phyloP scores from a whole-genome alignment of 2,797 vertebrate species.

The Crenuchus spilurus region DNA sequence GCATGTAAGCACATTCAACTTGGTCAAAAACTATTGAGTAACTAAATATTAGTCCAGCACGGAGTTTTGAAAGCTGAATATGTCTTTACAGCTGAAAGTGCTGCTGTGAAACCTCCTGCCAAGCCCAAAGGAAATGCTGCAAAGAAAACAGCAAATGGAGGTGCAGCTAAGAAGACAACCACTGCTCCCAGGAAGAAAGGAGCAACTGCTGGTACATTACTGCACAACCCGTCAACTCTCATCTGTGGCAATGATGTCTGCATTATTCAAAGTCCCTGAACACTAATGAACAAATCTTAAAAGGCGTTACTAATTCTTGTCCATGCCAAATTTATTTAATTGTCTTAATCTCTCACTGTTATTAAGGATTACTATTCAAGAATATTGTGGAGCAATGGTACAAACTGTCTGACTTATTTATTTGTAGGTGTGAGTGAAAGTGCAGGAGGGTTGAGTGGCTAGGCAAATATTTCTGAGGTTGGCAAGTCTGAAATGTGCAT shows the following conservation, averaged over 20 bases:
- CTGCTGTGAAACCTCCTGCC: slow-evolving; percentile 57
- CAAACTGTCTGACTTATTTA: neutral
- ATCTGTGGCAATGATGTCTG: neutral
- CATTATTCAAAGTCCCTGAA: neutral
- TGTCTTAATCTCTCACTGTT: neutral
- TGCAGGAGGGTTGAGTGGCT: no score
- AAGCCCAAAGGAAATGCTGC: slow-evolving; percentile 60
- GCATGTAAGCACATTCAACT: slow-evolving; percentile 65
- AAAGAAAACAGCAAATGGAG: slow-evolving; percentile 63
- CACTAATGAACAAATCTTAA: neutral
- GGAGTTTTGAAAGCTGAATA: neutral
- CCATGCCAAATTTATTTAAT: neutral
- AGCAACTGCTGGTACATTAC: slow-evolving; percentile 29
- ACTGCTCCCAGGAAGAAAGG: slow-evolving; percentile 74
- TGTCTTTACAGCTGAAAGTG: slow-evolving; percentile 17
- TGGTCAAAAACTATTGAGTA: neutral
- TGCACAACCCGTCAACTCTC: neutral
- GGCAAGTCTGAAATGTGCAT: no score
- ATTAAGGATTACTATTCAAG: neutral
- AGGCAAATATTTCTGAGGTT: no score
- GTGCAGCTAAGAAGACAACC: slow-evolving; percentile 53
- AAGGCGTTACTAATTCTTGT: neutral
- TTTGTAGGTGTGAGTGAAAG: no score
- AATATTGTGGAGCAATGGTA: no score
- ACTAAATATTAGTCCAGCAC: neutral